These are phyloP conservation scores for Lasioglossum pauxillum DNA, from an alignment of 2,888 invertebrate genomes.

Conservation along the genomic window DNA sequence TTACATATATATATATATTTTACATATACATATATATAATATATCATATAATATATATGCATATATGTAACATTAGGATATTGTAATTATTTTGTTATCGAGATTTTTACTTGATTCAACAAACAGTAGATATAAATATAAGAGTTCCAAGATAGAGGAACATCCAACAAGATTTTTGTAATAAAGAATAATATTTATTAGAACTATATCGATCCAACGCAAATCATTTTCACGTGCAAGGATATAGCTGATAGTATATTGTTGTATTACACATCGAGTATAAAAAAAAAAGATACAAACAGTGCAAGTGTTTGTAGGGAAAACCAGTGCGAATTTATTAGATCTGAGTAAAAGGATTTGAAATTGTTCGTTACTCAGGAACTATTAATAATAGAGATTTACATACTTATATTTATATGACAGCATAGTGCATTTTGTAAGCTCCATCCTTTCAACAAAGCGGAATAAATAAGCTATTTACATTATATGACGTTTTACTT, in stretches of 20 bases:
- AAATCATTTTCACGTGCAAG: neutral
- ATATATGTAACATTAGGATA: constrained; percentile 33
- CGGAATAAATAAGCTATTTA: constrained; percentile 64
- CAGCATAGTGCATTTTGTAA: constrained; percentile 52
- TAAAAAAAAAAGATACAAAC: constrained; percentile 4
- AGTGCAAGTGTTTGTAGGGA: neutral
- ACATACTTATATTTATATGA: constrained; percentile 57
- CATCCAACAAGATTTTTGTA: constrained; percentile 22
- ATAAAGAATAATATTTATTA: constrained; percentile 25
- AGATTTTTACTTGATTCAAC: constrained; percentile 27
- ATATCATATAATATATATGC: constrained; percentile 1
- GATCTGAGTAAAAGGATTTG: constrained; percentile 23
- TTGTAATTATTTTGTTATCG: constrained; percentile 50
- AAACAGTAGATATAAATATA: constrained; percentile 31
- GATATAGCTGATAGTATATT: neutral
- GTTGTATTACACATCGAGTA: constrained; percentile 1
- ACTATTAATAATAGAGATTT: constrained; percentile 44
- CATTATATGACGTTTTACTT: constrained; percentile 22
- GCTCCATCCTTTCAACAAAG: constrained; percentile 21
- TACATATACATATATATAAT: too few relatives aligned
- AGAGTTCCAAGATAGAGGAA: constrained; percentile 5
- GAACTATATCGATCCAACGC: neutral
- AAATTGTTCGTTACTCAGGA: constrained; percentile 46
- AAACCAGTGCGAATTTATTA: constrained; percentile 27
- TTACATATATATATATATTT: too few relatives aligned